Evolutionary conservation across 2,888 invertebrate species (phyloP), one percentile per base, ranked within the genome.

Genomic region (Caenorhabditis parvicauda): DNA sequence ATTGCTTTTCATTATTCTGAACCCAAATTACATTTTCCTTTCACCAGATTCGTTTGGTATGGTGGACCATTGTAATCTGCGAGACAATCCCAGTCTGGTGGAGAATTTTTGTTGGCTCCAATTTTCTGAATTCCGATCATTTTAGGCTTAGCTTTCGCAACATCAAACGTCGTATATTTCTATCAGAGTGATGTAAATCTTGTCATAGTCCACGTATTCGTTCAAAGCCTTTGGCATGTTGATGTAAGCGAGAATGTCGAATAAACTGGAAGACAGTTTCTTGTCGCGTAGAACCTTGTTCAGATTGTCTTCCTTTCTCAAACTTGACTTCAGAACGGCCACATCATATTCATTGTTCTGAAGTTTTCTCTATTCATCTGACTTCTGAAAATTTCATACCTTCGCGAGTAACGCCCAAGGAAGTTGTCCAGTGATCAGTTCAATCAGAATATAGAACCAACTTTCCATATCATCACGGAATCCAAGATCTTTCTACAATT

Each of bases 51-150:
- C 5, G 53, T 49, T 24, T 58, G 51, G 25, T 57, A 63, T 0
- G 35, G 6, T 0, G 58, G 35, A 17, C 62, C 62, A 19, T 55
- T 58, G 38, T 63, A 63, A n/a, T 63, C 62, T 14, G 25, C 48
- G 52, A 63, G 47, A 25, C 62, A 54, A 37, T 63, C 62, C 62
- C 62, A 63, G 27, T 63, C 62, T 54, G 62, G 62, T n/a, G 62
- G 62, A 38, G 56, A 58, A 7, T 48, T 41, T 3, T 52, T 44
- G 27, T 63, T 63, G 14, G 58, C 24, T 12, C 49, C 49, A 2
- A 55, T 45, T 21, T 51, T 63, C 1, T 32, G n/a, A n/a, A 32
- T 32, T n/a, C n/a, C n/a, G n/a, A n/a, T n/a, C n/a, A n/a, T n/a
- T n/a, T n/a, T n/a, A n/a, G n/a, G n/a, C n/a, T n/a, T n/a, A n/a